phyloP scores from a whole-genome alignment of 2,888 invertebrate genomes.

The Watsonalla cultraria region DNA sequence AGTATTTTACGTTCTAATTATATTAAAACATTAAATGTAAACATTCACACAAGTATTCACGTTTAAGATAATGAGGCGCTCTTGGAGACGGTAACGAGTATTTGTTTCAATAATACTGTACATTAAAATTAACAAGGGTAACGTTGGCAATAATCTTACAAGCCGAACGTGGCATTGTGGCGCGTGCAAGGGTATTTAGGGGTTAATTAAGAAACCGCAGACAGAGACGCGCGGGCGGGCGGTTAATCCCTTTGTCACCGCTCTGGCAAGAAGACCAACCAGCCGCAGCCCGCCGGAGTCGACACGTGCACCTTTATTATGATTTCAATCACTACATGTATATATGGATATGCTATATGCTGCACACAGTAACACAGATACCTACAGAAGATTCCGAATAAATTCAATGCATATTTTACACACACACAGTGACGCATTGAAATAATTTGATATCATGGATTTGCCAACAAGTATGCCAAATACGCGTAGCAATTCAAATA shows the following conservation, averaged over 20 bases:
- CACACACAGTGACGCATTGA: not conserved
- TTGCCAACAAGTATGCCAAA: constrained; percentile 40
- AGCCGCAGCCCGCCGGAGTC: constrained; percentile 27
- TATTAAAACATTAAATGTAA: not conserved
- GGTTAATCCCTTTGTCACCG: constrained; percentile 72
- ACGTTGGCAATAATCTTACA: constrained; percentile 69
- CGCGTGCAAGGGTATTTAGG: constrained; percentile 66
- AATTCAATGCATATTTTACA: not conserved
- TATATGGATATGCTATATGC: not conserved
- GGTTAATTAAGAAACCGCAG: constrained; percentile 77
- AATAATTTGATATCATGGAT: not conserved
- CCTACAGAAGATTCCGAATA: no score
- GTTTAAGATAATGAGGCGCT: constrained; percentile 45
- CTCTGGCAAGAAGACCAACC: constrained; percentile 42
- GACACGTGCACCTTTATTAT: constrained; percentile 38
- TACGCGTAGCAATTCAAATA: constrained; percentile 49
- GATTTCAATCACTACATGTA: constrained; percentile 28
- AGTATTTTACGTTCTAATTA: constrained; percentile 5
- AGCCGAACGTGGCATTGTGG: constrained; percentile 48
- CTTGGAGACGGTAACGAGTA: constrained; percentile 40
- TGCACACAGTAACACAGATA: not conserved
- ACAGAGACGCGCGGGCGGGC: constrained; percentile 40
- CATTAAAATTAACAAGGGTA: constrained; percentile 71
- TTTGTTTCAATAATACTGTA: constrained; percentile 67
- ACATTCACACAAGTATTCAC: constrained; percentile 27